These are phyloP conservation scores for Drosophila macrospina DNA, from an alignment of 2,888 invertebrate genomes.

Conservation along the genomic window DNA sequence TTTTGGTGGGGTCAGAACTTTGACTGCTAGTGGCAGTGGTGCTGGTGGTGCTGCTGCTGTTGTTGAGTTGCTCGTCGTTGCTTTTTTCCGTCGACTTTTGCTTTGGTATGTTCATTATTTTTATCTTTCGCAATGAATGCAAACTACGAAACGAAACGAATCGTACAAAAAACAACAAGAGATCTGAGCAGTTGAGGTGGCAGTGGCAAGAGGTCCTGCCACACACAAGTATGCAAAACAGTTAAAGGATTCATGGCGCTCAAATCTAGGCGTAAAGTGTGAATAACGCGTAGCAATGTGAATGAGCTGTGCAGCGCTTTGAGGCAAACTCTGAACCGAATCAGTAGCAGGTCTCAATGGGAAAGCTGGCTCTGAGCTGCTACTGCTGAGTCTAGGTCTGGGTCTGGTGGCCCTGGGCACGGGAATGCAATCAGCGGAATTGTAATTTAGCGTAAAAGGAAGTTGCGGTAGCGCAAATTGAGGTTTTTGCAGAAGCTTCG, in stretches of 20 bases:
- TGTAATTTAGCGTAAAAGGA: slow-evolving; percentile 84
- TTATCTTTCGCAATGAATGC: slow-evolving; percentile 82
- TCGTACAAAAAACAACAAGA: slow-evolving; percentile 54
- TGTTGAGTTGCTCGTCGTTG: slow-evolving; percentile 55
- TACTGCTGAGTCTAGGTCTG: slow-evolving; percentile 3
- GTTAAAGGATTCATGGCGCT: slow-evolving; percentile 76
- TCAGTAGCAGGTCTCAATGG: slow-evolving; percentile 1
- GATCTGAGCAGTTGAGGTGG: not conserved
- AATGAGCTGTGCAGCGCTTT: slow-evolving; percentile 72
- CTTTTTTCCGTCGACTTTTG: slow-evolving; percentile 73
- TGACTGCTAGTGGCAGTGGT: slow-evolving; percentile 41
- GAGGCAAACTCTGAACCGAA: slow-evolving; percentile 23
- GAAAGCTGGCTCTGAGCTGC: slow-evolving; percentile 11
- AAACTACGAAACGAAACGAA: slow-evolving; percentile 63
- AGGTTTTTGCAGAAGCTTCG: slow-evolving; percentile 52
- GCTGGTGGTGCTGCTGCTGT: slow-evolving; percentile 30
- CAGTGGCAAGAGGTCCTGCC: slow-evolving; percentile 20
- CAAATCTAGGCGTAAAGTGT: slow-evolving; percentile 82
- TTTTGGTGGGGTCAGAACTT: slow-evolving; percentile 24
- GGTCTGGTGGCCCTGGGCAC: slow-evolving; percentile 26
- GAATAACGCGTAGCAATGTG: slow-evolving; percentile 74
- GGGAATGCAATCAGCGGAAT: slow-evolving; percentile 84
- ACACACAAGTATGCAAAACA: slow-evolving; percentile 79
- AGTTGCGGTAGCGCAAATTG: slow-evolving; percentile 73
- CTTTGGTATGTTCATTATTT: slow-evolving; percentile 83